A percentile compares a stretch with the other conserved stretches of the same genome.
These are phyloP conservation scores for Emmelina monodactyla DNA, from an alignment of 2,888 invertebrate species.

Conservation along the genomic window DNA sequence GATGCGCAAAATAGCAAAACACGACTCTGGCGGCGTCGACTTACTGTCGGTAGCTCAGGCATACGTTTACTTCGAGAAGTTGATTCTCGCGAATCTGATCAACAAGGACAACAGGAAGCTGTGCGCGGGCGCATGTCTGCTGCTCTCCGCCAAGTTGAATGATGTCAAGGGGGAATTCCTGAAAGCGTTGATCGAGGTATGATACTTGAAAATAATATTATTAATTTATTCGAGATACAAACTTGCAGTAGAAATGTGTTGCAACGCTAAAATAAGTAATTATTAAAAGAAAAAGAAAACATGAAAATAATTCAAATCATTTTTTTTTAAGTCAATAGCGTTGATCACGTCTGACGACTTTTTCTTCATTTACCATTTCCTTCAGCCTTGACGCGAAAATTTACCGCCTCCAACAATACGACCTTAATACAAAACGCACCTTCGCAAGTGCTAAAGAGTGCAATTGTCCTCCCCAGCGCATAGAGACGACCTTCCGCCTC, in stretches of 20 bases:
- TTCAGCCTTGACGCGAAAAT: not conserved
- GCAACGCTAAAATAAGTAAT: too few species aligned
- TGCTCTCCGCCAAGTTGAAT: constrained; percentile 95
- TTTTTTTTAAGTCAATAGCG: too few species aligned
- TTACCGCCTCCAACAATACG: too few species aligned
- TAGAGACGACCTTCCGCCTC: constrained; percentile 88
- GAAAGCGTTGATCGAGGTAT: constrained; percentile 87
- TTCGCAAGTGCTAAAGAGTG: too few species aligned
- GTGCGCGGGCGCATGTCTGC: constrained; percentile 93
- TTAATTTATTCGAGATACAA: too few species aligned
- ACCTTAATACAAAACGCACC: too few species aligned
- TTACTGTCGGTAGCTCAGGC: constrained; percentile 93
- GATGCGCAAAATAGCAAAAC: constrained; percentile 90
- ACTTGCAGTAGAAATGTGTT: too few species aligned
- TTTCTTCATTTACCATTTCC: not conserved
- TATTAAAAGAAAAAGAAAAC: too few species aligned
- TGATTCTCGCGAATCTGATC: constrained; percentile 89
- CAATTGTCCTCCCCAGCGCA: too few species aligned
- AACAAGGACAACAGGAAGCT: constrained; percentile 95
- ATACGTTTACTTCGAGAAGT: constrained; percentile 97
- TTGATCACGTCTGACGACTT: too few species aligned
- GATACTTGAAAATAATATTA: too few species aligned
- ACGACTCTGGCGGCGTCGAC: constrained; percentile 82
- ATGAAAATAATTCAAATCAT: too few species aligned
- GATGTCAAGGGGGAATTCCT: constrained; percentile 93